These are phyloP conservation scores for Antigone vipio DNA, from an alignment of 2,113 vertebrate species.

Conservation along the genomic window DNA sequence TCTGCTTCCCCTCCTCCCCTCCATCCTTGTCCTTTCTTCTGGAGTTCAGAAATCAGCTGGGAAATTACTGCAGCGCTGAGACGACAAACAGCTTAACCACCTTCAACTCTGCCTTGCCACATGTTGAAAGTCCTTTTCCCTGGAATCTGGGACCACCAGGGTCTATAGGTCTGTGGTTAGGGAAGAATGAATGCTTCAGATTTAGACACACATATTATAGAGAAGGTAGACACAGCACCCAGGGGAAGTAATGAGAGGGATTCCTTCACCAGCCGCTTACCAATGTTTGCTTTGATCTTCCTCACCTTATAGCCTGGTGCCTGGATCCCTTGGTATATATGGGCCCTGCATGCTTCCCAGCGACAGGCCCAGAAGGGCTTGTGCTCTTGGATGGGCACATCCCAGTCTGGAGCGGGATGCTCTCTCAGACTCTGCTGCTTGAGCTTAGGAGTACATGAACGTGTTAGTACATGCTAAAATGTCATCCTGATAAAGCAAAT, in stretches of 20 bases:
- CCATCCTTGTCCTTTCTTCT: conserved; percentile 27
- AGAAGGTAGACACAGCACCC: neutral
- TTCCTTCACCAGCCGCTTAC: neutral
- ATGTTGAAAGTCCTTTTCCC: conserved; percentile 73
- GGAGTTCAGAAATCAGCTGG: conserved; percentile 68
- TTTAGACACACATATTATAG: neutral
- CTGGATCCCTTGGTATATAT: neutral
- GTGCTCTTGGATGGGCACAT: neutral
- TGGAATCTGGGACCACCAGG: neutral
- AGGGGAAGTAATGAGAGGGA: neutral
- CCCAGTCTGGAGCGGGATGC: neutral
- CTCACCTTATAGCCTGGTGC: neutral
- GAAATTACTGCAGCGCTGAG: conserved; percentile 58
- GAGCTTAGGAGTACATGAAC: neutral
- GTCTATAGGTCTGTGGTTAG: neutral
- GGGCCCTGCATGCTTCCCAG: neutral
- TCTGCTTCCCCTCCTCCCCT: conserved; percentile 50
- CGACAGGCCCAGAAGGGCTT: neutral
- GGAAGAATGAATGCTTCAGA: neutral
- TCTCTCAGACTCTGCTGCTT: neutral
- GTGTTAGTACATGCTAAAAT: neutral
- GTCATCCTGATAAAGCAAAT: neutral
- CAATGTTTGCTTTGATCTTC: neutral
- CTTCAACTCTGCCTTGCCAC: conserved; percentile 78
- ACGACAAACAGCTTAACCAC: conserved; percentile 80